Percentiles rank a stretch among this genome's conserved stretches.
Evolutionary conservation across 2,797 vertebrate species (phyloP).

Genomic region (Gobionotothen gibberifrons): DNA sequence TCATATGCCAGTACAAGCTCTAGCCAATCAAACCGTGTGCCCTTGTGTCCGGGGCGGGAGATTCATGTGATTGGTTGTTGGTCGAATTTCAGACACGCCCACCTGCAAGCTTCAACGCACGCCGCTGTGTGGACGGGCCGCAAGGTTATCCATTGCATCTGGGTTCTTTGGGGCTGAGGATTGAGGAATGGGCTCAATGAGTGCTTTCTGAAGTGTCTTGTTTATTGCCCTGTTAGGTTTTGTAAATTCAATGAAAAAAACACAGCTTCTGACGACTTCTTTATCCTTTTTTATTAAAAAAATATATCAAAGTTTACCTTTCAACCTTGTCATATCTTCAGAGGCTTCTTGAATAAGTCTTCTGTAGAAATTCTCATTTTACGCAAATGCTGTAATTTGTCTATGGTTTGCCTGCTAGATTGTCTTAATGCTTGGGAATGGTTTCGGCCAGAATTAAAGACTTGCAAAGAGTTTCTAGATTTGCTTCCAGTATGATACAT

Average conservation of each 20-base stretch:
- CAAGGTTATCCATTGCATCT: background rate
- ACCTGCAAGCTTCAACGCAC: too few species aligned
- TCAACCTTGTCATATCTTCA: too few species aligned
- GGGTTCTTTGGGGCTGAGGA: background rate
- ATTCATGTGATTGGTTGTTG: too few species aligned
- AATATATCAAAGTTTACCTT: slow-evolving; percentile 7
- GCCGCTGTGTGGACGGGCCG: too few species aligned
- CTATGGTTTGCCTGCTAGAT: background rate
- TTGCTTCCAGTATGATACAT: background rate
- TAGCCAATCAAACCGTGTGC: too few species aligned
- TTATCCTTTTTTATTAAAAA: background rate
- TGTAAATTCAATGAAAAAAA: background rate
- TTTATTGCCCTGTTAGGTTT: background rate
- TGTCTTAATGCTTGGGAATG: background rate
- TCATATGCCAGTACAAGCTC: too few species aligned
- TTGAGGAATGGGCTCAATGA: background rate
- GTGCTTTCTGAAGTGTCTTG: background rate
- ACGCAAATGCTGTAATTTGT: background rate
- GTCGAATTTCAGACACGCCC: too few species aligned
- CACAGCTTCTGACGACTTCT: too few species aligned
- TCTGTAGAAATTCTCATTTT: background rate
- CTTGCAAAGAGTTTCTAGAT: background rate
- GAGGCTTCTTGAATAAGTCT: too few species aligned
- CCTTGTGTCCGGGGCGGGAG: too few species aligned
- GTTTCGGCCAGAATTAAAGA: background rate